phyloP scores from a whole-genome alignment of 2,888 invertebrate species.

The Sturmia bella region DNA sequence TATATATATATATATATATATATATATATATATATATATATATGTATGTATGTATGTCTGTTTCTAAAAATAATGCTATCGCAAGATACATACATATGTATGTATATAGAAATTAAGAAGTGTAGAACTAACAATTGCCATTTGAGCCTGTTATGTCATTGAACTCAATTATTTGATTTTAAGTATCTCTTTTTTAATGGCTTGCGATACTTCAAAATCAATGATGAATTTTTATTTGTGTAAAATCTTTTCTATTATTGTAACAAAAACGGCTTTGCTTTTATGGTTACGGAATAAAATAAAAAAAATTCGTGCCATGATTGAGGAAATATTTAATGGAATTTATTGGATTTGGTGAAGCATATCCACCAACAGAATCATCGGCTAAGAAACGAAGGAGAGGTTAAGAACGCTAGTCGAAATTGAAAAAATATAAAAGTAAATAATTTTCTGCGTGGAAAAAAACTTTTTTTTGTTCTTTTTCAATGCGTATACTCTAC shows the following conservation, averaged over 20 bases:
- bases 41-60: too few species aligned
- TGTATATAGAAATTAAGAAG: not conserved
- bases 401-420: constrained; percentile 7
- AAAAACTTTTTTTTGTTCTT: too few species aligned
- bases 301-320: constrained; percentile 52
- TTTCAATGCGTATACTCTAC: not conserved
- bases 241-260: constrained; percentile 21
- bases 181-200: constrained; percentile 49
- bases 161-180: constrained; percentile 57
- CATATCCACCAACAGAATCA: constrained; percentile 56
- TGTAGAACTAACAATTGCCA: constrained; percentile 1
- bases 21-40: too few species aligned
- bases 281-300: constrained; percentile 19
- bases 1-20: too few species aligned
- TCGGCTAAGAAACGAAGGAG: constrained; percentile 37
- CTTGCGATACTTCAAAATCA: constrained; percentile 39
- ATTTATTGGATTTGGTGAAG: constrained; percentile 69
- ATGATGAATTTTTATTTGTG: constrained; percentile 48
- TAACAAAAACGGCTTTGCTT: constrained; percentile 21
- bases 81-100: too few species aligned
- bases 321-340: constrained; percentile 68
- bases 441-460: constrained; percentile 45
- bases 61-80: too few species aligned
- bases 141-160: constrained; percentile 19
- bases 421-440: constrained; percentile 50